Evolutionary conservation across 1,140 invertebrate genomes (phyloP), one percentile per base, ranked within the genome.

Genomic region (Eumaeus atala): DNA sequence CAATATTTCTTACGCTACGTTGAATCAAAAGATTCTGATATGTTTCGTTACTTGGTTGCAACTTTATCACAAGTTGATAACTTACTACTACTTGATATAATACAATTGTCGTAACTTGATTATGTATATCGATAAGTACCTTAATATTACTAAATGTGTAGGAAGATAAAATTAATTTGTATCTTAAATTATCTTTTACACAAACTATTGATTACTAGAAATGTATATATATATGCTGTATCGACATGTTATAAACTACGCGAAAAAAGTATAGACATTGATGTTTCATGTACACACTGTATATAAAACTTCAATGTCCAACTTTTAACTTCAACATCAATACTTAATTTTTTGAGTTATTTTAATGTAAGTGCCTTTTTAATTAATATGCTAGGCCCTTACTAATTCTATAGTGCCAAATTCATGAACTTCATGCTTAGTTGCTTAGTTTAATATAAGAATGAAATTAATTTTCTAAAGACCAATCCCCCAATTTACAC

Each of bases 11-110:
- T 77, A 78, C 10, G 14, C 74, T 77, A 84, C 34, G 35, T 55
- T 76, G 84, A 82, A 85, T 84, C 82, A 85, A 85, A 80, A 84
- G 84, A 84, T 82, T 81, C 84, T 87, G 84, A 87, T 87, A 87
- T 87, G 84, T 87, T 74, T 84, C 72, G 77, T 87, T 87, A 84
- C 79, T 87, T 81, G 84, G 84, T 87, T 87, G 84, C 84, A 87
- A 87, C 84, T 84, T 72, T 86, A 87, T 87, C 84, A 87, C 84
- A 81, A 84, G 83, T 86, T 86, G 81, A 59, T 72, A 66, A 64
- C 64, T 73, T 70, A 77, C 38, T 60, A 61, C 62, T 80, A 81
- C 83, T 76, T 74, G 72, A 79, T 79, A 73, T 69, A 61, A 54
- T 28, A 57, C 72, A 76, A 80, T 80, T 81, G 77, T 78, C 75